Percentiles rank a stretch among this genome's conserved stretches.
Evolutionary conservation across 2,888 invertebrate species (phyloP).

Genomic region (Lymantria dispar): DNA sequence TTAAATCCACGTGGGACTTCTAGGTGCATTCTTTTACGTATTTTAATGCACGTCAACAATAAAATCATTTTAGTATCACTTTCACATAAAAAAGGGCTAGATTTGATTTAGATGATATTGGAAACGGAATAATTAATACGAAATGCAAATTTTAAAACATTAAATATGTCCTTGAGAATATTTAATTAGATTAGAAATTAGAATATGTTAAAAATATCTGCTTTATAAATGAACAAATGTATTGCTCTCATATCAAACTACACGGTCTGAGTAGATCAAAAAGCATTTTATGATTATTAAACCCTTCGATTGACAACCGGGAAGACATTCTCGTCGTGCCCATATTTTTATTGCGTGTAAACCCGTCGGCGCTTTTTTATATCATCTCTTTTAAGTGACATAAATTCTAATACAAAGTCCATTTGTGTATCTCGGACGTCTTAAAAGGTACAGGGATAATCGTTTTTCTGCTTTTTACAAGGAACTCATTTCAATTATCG

Average conservation of each 20-base stretch:
- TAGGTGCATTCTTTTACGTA: constrained; percentile 9
- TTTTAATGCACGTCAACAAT: constrained; percentile 8
- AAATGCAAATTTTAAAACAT: no score
- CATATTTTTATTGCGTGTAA: constrained; percentile 82
- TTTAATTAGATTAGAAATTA: no score
- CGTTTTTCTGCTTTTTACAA: constrained; percentile 82
- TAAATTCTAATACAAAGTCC: constrained; percentile 83
- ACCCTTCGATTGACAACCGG: constrained; percentile 77
- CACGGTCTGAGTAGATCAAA: constrained; percentile 65
- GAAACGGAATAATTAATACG: no score
- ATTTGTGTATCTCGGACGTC: constrained; percentile 82
- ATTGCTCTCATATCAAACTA: constrained; percentile 29
- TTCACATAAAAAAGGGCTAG: constrained; percentile 9
- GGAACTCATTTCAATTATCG: constrained; percentile 83
- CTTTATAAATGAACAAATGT: no score
- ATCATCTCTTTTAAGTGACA: constrained; percentile 80
- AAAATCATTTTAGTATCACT: constrained; percentile 11
- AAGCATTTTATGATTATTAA: constrained; percentile 81
- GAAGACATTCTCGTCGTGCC: constrained; percentile 74
- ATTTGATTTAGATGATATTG: no score
- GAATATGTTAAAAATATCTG: no score
- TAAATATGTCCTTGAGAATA: no score
- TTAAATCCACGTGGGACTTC: constrained; percentile 14
- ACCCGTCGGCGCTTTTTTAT: constrained; percentile 79
- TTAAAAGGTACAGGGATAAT: constrained; percentile 81